Evolutionary conservation across 53 echinoderm and acorn worm genomes (phyloP).

Genomic region (Astropecten irregularis): DNA sequence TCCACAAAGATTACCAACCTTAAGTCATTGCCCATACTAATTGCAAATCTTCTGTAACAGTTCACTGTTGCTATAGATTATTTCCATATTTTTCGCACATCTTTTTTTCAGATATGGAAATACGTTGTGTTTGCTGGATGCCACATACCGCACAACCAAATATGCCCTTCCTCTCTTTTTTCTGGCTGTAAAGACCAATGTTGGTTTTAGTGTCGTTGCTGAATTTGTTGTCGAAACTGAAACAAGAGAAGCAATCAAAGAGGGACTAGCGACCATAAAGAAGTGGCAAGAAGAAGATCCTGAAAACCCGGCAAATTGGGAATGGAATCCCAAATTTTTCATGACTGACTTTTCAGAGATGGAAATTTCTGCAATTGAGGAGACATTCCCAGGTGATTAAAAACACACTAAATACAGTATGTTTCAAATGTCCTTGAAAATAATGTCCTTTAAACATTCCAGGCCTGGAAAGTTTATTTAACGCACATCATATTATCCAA

Average conservation of each 20-base stretch:
- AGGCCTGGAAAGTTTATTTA: no score
- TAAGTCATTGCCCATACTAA: not conserved
- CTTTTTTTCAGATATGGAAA: conserved; percentile 22
- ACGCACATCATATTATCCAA: not conserved
- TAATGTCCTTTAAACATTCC: no score
- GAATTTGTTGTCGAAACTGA: conserved; percentile 7
- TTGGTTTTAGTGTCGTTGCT: conserved; percentile 18
- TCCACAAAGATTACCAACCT: not conserved
- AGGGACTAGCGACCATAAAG: not conserved
- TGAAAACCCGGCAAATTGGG: not conserved
- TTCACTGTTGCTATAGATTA: not conserved
- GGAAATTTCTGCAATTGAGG: conserved; percentile 23
- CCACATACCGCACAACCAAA: conserved; percentile 36
- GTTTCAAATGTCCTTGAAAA: no score
- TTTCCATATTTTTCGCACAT: not conserved
- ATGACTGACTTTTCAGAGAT: conserved; percentile 43
- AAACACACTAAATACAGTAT: no score
- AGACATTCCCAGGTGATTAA: conserved; percentile 32
- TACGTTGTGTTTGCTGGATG: conserved; percentile 3
- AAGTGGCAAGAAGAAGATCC: conserved; percentile 7
- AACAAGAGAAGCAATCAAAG: not conserved
- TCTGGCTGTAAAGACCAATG: conserved; percentile 50
- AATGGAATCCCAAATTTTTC: conserved; percentile 15
- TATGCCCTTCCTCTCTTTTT: conserved; percentile 44
- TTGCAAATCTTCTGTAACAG: not conserved